Conservation (phyloP, 1,140 invertebrate genomes). For the Zaprionus africanus region DNA sequence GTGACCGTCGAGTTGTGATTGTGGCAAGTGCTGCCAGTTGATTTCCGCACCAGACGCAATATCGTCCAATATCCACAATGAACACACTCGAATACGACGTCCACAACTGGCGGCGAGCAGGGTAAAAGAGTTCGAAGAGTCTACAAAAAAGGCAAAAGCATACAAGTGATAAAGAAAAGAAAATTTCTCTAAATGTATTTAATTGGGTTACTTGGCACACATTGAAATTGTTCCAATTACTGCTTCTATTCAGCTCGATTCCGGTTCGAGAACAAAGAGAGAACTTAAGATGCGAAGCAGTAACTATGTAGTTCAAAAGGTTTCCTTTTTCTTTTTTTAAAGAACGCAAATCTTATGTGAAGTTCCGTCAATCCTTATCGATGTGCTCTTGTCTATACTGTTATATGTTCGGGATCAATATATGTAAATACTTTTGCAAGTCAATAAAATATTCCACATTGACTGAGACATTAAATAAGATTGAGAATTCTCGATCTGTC, state of each 20-base stretch:
- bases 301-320: neutral
- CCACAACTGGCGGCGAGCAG: neutral
- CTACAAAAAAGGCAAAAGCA: constrained; percentile 12
- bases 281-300: neutral
- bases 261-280: neutral
- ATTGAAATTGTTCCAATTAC: constrained; percentile 3
- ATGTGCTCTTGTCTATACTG: neutral
- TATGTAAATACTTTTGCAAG: neutral
- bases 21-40: constrained; percentile 40
- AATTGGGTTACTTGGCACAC: constrained; percentile 54
- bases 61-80: constrained; percentile 20
- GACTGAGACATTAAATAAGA: constrained; percentile 5
- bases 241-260: neutral
- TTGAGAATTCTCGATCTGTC: constrained; percentile 32
- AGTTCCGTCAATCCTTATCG: neutral
- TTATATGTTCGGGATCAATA: neutral
- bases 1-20: constrained; percentile 36
- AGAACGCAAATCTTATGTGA: neutral
- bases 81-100: neutral
- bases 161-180: constrained; percentile 26
- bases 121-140: neutral
- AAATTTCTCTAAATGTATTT: constrained; percentile 15
- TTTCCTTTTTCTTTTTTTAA: neutral
- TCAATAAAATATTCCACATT: constrained; percentile 3
- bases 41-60: constrained; percentile 34